Percentiles rank a stretch among this genome's conserved stretches.
Conservation (phyloP, 2,797 vertebrate species). For the Columba guinea region DNA sequence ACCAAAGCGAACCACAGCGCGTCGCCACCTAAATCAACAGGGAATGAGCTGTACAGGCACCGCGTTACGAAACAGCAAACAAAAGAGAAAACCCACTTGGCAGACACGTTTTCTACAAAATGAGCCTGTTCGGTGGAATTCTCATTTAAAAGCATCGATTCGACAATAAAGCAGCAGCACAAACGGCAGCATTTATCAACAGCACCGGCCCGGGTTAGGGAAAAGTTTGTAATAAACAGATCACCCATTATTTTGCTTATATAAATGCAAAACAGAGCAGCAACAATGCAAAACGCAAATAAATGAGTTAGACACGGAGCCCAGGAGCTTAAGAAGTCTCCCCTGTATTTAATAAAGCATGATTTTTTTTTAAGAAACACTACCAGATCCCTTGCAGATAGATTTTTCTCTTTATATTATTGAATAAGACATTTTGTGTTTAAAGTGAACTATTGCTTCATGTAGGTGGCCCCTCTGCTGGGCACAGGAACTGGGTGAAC, state of each 20-base stretch:
- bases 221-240: slow-evolving; percentile 53
- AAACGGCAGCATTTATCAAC: slow-evolving; percentile 59
- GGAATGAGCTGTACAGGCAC: neutral
- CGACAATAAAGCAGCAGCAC: slow-evolving; percentile 63
- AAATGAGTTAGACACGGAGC: slow-evolving; percentile 47
- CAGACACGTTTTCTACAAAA: neutral
- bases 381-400: slow-evolving; percentile 54
- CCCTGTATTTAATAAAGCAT: slow-evolving; percentile 68
- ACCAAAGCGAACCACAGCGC: neutral
- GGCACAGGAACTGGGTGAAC: slow-evolving; percentile 50
- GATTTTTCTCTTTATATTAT: neutral
- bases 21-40: neutral
- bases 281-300: slow-evolving; percentile 24
- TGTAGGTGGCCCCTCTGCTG: slow-evolving; percentile 43
- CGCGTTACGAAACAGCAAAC: fast-evolving
- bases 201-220: slow-evolving; percentile 38
- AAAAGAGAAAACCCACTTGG: fast-evolving
- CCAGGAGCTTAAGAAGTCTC: slow-evolving; percentile 64
- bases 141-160: slow-evolving; percentile 51
- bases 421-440: slow-evolving; percentile 53
- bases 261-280: slow-evolving; percentile 50
- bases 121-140: neutral
- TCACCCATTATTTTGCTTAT: slow-evolving; percentile 4
- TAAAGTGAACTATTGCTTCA: slow-evolving; percentile 66
- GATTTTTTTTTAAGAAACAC: slow-evolving; percentile 54